phyloP scores from a whole-genome alignment of 2,113 vertebrate genomes.

The Willisornis vidua region DNA sequence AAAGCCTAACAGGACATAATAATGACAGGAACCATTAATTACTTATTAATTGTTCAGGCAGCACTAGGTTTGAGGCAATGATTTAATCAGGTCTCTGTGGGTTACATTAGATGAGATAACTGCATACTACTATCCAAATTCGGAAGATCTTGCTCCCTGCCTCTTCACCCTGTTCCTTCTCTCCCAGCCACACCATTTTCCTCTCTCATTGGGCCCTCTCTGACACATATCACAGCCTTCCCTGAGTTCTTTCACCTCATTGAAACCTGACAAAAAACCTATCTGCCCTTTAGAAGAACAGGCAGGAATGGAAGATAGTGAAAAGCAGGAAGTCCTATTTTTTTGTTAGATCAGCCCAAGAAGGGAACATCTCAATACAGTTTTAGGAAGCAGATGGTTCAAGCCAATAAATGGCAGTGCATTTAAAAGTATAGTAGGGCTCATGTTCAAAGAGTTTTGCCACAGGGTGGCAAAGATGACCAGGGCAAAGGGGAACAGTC shows the following conservation, averaged over 20 bases:
- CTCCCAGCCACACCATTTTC: not conserved
- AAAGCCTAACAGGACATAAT: not conserved
- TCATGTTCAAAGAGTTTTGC: not conserved
- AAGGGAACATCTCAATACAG: not conserved
- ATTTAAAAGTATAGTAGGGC: not conserved
- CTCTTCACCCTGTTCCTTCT: not conserved
- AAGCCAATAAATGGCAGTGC: not conserved
- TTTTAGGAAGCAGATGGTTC: not conserved
- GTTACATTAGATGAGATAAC: not conserved
- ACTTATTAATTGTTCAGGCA: not conserved
- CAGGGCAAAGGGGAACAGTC: not conserved
- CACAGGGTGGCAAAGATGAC: not conserved
- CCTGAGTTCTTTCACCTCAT: not conserved
- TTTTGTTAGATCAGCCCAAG: not conserved
- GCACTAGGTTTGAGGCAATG: not conserved
- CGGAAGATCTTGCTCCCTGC: not conserved
- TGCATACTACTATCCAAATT: not conserved
- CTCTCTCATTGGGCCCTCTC: rapidly evolving
- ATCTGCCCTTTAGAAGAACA: not conserved
- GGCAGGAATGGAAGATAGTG: not conserved
- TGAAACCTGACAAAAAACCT: not conserved
- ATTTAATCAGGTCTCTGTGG: not conserved
- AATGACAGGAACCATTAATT: not conserved
- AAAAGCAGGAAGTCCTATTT: not conserved
- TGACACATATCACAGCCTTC: not conserved